Evolutionary conservation across 1,140 invertebrate species (phyloP).

Genomic region (Drosophila lowei): DNA sequence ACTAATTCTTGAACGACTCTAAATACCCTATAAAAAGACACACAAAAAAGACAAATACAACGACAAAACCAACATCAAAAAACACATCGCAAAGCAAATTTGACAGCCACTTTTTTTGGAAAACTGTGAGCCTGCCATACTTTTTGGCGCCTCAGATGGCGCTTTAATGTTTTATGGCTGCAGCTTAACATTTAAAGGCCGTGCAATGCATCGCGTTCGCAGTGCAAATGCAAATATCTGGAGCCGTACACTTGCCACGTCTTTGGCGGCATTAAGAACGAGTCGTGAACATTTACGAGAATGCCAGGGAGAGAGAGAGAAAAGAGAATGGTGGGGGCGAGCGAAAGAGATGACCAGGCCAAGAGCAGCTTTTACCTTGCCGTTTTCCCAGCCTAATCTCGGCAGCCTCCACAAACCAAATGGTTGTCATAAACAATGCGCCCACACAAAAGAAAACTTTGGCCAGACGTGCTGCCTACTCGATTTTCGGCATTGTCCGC

Average conservation of each 20-base stretch:
- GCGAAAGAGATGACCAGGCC: slow-evolving; percentile 6
- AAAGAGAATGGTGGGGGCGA: neutral
- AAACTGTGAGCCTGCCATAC: slow-evolving; percentile 50
- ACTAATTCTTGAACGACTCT: neutral
- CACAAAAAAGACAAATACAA: too few relatives aligned
- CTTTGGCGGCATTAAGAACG: slow-evolving; percentile 57
- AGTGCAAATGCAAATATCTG: slow-evolving; percentile 50
- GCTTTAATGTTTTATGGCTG: slow-evolving; percentile 30
- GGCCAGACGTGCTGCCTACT: slow-evolving; percentile 55
- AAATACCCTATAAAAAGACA: slow-evolving; percentile 2
- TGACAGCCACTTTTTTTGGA: slow-evolving; percentile 35
- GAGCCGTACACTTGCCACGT: slow-evolving; percentile 32
- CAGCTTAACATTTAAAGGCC: slow-evolving; percentile 54
- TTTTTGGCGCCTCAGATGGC: slow-evolving; percentile 39
- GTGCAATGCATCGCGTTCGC: slow-evolving; percentile 3
- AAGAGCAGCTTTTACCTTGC: slow-evolving; percentile 50
- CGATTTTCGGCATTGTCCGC: slow-evolving; percentile 27
- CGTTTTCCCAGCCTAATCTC: slow-evolving; percentile 57
- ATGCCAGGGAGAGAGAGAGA: slow-evolving; percentile 1
- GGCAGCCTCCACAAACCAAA: slow-evolving; percentile 55
- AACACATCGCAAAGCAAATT: slow-evolving; percentile 55
- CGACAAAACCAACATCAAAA: slow-evolving; percentile 13
- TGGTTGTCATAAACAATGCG: slow-evolving; percentile 69
- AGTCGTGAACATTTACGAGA: slow-evolving; percentile 25
- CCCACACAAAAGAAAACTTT: slow-evolving; percentile 35